Conservation (phyloP, 2,888 invertebrate genomes). For the Philopedon plagiatum region DNA sequence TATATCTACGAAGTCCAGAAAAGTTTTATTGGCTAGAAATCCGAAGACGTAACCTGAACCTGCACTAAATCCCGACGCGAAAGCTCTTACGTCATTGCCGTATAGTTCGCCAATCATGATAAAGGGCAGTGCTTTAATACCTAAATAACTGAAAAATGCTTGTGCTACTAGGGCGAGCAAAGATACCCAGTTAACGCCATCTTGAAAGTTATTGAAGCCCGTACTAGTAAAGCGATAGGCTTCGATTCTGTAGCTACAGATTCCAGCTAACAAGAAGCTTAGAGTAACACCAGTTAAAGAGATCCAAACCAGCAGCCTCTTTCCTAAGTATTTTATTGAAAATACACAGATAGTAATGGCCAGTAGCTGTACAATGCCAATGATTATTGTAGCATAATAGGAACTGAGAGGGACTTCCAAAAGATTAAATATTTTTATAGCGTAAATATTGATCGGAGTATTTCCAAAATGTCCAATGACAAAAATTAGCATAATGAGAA, state of each 20-base stretch:
- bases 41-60: conserved; percentile 83
- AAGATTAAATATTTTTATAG: conserved; percentile 81
- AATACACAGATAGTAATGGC: conserved; percentile 78
- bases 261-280: conserved; percentile 76
- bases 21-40: conserved; percentile 82
- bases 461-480: conserved; percentile 84
- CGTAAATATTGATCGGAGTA: conserved; percentile 81
- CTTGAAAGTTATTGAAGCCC: background rate
- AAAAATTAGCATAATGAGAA: conserved; percentile 77
- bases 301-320: conserved; percentile 77
- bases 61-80: conserved; percentile 80
- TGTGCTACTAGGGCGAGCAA: conserved; percentile 76
- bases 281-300: conserved; percentile 78
- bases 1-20: conserved; percentile 75
- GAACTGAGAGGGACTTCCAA: conserved; percentile 82
- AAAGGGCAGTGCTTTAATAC: conserved; percentile 84
- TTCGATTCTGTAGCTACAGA: conserved; percentile 69
- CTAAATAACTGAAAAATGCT: conserved; percentile 79
- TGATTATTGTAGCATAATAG: conserved; percentile 81
- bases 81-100: conserved; percentile 77
- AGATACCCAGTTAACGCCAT: conserved; percentile 75
- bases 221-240: conserved; percentile 58
- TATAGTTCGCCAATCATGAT: conserved; percentile 84
- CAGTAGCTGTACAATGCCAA: conserved; percentile 80
- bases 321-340: conserved; percentile 81